Percentiles rank a stretch among this genome's conserved stretches.
Conservation (phyloP, 2,888 invertebrate species). For the Cylindroiulus punctatus region DNA sequence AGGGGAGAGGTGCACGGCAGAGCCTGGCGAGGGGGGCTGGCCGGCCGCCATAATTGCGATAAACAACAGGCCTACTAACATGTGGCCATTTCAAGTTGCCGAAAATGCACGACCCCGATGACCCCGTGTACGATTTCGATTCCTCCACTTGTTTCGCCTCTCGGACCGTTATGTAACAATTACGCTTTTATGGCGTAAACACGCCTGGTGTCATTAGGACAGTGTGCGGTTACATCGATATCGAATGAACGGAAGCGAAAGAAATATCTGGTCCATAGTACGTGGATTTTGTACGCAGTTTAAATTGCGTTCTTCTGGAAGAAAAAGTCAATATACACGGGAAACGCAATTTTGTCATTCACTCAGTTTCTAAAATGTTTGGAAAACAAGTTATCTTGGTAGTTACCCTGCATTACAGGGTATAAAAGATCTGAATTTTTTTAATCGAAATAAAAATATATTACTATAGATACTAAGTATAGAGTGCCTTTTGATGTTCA, state of each 20-base stretch:
- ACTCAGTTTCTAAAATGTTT: no score
- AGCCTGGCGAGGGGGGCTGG: not conserved
- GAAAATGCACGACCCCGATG: not conserved
- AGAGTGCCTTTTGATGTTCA: no score
- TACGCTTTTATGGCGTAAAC: not conserved
- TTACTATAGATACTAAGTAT: no score
- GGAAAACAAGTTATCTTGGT: no score
- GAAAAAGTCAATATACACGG: not conserved
- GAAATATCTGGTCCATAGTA: not conserved
- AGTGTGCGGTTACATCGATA: not conserved
- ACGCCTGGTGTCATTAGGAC: not conserved
- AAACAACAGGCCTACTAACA: not conserved
- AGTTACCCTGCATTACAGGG: no score
- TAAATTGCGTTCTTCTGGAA: no score
- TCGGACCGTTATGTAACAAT: not conserved
- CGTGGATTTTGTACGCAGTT: no score
- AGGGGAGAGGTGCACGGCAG: not conserved
- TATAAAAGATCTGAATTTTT: no score
- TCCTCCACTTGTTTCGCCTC: not conserved
- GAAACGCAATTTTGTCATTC: no score
- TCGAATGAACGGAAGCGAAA: not conserved
- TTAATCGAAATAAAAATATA: no score
- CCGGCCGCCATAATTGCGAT: no score
- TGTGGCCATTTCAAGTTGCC: not conserved
- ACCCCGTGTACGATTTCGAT: not conserved